phyloP scores from a whole-genome alignment of 2,797 vertebrate genomes.

The Danionella dracula region DNA sequence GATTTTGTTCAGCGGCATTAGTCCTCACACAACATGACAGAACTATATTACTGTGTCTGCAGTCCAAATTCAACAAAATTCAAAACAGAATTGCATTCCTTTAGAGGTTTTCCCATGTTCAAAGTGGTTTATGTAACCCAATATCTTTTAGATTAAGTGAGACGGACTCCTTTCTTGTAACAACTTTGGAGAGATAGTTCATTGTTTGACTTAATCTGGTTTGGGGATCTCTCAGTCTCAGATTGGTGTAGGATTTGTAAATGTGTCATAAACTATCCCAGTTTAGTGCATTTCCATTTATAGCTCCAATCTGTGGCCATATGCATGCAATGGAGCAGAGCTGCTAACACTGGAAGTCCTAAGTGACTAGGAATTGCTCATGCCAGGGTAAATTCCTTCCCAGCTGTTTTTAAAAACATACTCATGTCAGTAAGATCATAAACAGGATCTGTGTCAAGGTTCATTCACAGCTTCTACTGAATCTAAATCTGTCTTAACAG shows the following conservation, averaged over 20 bases:
- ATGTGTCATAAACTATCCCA: too few relatives aligned
- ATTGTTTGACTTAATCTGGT: not conserved
- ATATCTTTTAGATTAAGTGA: too few relatives aligned
- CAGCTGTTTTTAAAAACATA: conserved; percentile 35
- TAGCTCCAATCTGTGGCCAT: conserved; percentile 17
- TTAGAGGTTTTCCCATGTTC: too few relatives aligned
- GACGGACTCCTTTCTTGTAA: too few relatives aligned
- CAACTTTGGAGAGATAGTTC: not conserved
- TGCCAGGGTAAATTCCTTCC: conserved; percentile 38
- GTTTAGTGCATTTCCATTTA: not conserved
- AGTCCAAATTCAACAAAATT: too few relatives aligned
- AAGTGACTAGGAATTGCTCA: conserved; percentile 28
- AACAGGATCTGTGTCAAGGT: conserved; percentile 44
- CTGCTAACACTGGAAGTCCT: conserved; percentile 20
- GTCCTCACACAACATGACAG: too few relatives aligned
- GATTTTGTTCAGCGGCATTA: too few relatives aligned
- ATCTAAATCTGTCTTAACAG: not conserved
- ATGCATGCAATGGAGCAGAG: not conserved
- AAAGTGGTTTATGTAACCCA: too few relatives aligned
- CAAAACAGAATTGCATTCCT: too few relatives aligned
- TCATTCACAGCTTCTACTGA: conserved; percentile 28
- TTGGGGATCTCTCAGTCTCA: not conserved
- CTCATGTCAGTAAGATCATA: conserved; percentile 21
- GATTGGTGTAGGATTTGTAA: not conserved
- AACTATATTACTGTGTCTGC: too few relatives aligned